A percentile compares a stretch with the other conserved stretches of the same genome.
These are phyloP conservation scores for Neodiprion fabricii DNA, from an alignment of 1,140 invertebrate genomes.

Conservation along the genomic window DNA sequence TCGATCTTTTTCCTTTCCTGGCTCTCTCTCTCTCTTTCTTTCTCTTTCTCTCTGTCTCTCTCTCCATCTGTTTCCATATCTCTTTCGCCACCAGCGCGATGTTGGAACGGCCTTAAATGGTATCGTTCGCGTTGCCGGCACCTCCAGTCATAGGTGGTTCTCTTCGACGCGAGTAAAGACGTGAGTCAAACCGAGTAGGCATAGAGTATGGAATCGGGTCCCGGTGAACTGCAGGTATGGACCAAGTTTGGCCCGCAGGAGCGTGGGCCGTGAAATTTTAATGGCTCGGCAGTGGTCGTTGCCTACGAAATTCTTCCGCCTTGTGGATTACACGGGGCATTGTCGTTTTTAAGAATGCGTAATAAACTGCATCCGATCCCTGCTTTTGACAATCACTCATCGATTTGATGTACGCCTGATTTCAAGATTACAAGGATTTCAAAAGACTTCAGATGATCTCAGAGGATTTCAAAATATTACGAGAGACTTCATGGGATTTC, in stretches of 20 bases:
- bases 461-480: too few relatives aligned
- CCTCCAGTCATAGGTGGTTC: constrained; percentile 1
- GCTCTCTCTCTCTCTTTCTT: too few relatives aligned
- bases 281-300: background rate
- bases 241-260: background rate
- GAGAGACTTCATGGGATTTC: too few relatives aligned
- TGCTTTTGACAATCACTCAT: too few relatives aligned
- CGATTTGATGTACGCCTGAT: too few relatives aligned
- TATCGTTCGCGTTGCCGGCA: constrained; percentile 34
- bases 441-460: too few relatives aligned
- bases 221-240: background rate
- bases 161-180: background rate
- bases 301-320: too few relatives aligned
- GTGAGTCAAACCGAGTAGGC: constrained; percentile 1
- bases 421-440: too few relatives aligned
- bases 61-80: background rate
- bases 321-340: too few relatives aligned
- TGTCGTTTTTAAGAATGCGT: too few relatives aligned
- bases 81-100: background rate
- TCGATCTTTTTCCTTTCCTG: too few relatives aligned
- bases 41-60: background rate
- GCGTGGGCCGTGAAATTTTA: background rate
- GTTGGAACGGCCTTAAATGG: constrained; percentile 48
- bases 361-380: too few relatives aligned
- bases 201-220: background rate